Percentiles rank a stretch among this genome's conserved stretches.
Evolutionary conservation across 2,888 invertebrate species (phyloP).

Genomic region (Dendrolimus houi): DNA sequence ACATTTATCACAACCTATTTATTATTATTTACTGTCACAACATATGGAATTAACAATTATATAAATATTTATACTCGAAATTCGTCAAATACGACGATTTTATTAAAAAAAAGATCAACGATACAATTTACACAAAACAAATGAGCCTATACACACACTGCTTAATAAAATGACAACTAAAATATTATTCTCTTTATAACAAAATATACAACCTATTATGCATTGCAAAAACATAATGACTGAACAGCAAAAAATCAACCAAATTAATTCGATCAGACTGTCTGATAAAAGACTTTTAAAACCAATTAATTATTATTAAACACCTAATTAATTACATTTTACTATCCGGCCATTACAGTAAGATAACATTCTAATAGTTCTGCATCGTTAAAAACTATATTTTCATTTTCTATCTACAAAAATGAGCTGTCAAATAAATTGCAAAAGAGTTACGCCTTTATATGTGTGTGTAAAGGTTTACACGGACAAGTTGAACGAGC

Average conservation of each 20-base stretch:
- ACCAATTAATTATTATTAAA: neutral
- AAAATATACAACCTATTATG: neutral
- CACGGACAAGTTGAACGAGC: conserved; percentile 59
- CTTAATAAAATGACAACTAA: conserved; percentile 16
- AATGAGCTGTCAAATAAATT: conserved; percentile 3
- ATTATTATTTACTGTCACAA: neutral
- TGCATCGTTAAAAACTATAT: too few species aligned
- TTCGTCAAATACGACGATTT: too few species aligned
- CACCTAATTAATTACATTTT: conserved; percentile 9
- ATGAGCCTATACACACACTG: conserved; percentile 30
- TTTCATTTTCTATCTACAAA: conserved; percentile 14
- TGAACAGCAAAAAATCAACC: neutral
- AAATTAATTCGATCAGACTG: neutral
- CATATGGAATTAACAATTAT: neutral
- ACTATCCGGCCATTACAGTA: neutral
- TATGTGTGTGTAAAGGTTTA: conserved; percentile 41
- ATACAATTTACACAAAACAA: conserved; percentile 2
- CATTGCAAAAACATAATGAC: neutral
- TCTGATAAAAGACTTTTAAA: neutral
- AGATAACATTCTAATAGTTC: too few species aligned
- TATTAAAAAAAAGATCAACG: neutral
- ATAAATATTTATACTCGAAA: neutral
- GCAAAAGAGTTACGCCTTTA: conserved; percentile 4
- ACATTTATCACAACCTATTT: conserved; percentile 1
- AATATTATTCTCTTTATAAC: conserved; percentile 36